These are phyloP conservation scores for Hydrolagus colliei DNA, from an alignment of 2,797 vertebrate genomes.

Conservation along the genomic window DNA sequence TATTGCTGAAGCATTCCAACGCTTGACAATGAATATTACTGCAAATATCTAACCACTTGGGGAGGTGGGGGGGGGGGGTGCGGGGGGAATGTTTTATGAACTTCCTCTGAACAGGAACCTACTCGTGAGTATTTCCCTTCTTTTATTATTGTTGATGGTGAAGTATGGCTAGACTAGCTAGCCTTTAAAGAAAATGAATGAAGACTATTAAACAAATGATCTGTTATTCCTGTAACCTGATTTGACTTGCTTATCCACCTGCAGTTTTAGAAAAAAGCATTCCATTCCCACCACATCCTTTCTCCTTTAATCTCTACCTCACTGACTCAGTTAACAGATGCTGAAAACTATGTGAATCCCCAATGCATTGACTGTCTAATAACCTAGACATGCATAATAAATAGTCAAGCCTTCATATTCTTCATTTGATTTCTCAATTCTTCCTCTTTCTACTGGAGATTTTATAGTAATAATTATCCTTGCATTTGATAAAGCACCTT, in stretches of 20 bases:
- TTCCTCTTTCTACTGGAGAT: no score
- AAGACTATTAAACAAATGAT: not conserved
- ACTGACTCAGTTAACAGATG: conserved; percentile 58
- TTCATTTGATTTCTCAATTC: no score
- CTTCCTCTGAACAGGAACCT: not conserved
- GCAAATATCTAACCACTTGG: not conserved
- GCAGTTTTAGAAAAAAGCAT: conserved; percentile 57
- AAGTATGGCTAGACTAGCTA: not conserved
- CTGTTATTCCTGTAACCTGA: conserved; percentile 41
- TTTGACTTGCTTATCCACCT: conserved; percentile 51
- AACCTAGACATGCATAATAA: no score
- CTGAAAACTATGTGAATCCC: conserved; percentile 52
- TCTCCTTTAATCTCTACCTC: conserved; percentile 47
- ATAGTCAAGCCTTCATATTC: no score
- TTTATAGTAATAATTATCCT: no score
- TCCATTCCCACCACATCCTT: conserved; percentile 44
- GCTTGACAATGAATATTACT: not conserved
- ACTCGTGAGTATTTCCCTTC: not conserved
- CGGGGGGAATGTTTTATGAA: not conserved
- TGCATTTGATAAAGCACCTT: no score
- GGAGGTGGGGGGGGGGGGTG: no score
- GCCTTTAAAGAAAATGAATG: not conserved
- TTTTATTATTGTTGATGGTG: not conserved
- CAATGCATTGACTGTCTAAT: not conserved
- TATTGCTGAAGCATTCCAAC: not conserved